Evolutionary conservation across 2,113 vertebrate genomes (phyloP).

Genomic region (Lasiurus borealis): DNA sequence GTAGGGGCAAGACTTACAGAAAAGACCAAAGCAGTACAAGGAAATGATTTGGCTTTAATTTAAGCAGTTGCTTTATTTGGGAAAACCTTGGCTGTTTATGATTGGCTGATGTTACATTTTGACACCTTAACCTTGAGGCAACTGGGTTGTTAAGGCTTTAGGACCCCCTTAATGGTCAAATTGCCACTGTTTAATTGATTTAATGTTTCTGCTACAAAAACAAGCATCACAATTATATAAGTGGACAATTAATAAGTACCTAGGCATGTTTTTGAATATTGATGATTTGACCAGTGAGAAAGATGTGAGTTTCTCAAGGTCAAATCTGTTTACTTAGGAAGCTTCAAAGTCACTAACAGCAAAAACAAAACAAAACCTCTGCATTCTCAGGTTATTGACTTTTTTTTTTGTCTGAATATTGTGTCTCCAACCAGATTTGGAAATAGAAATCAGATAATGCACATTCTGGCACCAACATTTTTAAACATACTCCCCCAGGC

Average conservation of each 20-base stretch:
- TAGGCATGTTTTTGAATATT: background rate
- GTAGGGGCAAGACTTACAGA: background rate
- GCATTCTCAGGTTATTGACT: background rate
- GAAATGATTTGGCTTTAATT: background rate
- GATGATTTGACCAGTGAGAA: background rate
- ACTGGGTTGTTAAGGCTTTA: background rate
- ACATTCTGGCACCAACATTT: background rate
- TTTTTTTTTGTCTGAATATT: constrained; percentile 16
- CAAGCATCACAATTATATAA: background rate
- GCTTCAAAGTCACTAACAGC: background rate
- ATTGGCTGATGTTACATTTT: background rate
- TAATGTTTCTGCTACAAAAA: constrained; percentile 19
- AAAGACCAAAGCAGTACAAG: background rate
- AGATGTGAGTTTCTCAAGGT: constrained; percentile 20
- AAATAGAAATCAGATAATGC: constrained; percentile 13
- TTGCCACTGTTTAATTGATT: background rate
- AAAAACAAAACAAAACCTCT: constrained; percentile 4
- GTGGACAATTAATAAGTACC: background rate
- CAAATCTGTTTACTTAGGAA: constrained; percentile 28
- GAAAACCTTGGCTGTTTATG: background rate
- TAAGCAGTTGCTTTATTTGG: background rate
- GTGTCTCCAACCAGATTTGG: constrained; percentile 27
- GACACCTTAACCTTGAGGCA: background rate
- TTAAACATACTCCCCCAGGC: background rate
- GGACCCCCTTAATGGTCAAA: background rate